Evolutionary conservation across 2,797 vertebrate species (phyloP), one percentile per base, ranked within the genome.

Genomic region (Rhinichthys osculus): DNA sequence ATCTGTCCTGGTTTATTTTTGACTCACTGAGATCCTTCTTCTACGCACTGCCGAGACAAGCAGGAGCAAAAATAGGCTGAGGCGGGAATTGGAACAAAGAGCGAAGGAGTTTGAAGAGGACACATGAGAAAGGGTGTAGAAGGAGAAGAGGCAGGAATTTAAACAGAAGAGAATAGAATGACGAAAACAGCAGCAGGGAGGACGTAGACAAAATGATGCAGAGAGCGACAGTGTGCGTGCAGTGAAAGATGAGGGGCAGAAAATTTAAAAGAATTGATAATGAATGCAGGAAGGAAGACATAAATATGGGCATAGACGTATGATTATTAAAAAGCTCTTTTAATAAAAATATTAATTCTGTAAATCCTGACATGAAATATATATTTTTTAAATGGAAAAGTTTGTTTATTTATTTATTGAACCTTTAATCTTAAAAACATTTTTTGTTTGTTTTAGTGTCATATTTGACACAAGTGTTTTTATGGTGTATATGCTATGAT

Each of bases 1-100:
- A 87, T 89, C 87, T 90, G 89, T 84, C 84, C 82, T 54, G 11
- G 69, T 84, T 81, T 89, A 89, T 89, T 90, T 85, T 71, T 80
- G 81, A 57, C 77, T 42, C 78, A 30, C 47, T 69, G 81, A 86
- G 82, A 82, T 84, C 87, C 67, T 76, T 86, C 67, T 76, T 86
- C 67, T 57, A 87, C 86, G 50, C 78, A 71, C 84, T 64, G 27
- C 67, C 47, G 69, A 71, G 85, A 72, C 42, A n/a, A 77, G 47
- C 30, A 71, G 16, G 54, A 13, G 72, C 77, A 85, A 83, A 88
- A 89, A 90, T 88, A 85, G 84, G 52, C 52, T 62, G n/a, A 64
- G 35, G 79, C 52, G 27, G 76, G 78, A 84, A 85, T 59, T 80
- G 23, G 70, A 72, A 70, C 85, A 84, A 52, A 86, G 52, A 86